Base-by-base conservation (phyloP, 2,888 invertebrate genomes). In the Nemoura dubitans region DNA sequence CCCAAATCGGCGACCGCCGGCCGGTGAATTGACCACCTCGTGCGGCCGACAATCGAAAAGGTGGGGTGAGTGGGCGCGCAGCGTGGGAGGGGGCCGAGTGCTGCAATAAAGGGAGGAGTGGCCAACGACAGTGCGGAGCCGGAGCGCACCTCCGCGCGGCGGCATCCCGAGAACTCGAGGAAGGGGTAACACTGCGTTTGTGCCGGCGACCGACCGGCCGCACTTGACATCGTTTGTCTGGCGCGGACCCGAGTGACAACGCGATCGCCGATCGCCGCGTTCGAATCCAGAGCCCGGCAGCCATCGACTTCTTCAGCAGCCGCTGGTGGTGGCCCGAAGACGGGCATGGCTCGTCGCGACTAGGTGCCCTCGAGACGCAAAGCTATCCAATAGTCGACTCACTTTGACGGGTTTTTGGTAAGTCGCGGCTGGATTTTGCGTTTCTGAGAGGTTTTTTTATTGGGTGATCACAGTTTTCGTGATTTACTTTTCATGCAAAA, bases 181-280 rank as follows among this genome's bases (percentile, higher is more conserved):
- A 81, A 81, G 81, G 81, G 81, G 81, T 81, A 81, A 81, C 28
- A 81, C 78, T 27, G 26, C 78, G 28, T 78, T 78, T 78, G 78
- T 78, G 78, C 36, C 36, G 36, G 78, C 78, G 27, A 14, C 5
- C 14, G 27, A 14, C 5, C 14, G 28, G 26, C 10, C 27, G 28
- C 28, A 28, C 78, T 78, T 10, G n/a, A 26, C 78, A 10, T 78
- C n/a, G 3, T 27, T 78, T 78, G 78, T 78, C 27, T 78, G 16
- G 16, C 59, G 21, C 14, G 6, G 59, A 14, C 14, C 59, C 3
- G 14, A 59, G 16, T 59, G 59, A 25, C 78, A 26, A 26, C 78
- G n/a, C n/a, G n/a, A n/a, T n/a, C n/a, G n/a, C n/a, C n/a, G n/a
- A n/a, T n/a, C n/a, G n/a, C n/a, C n/a, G n/a, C n/a, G n/a, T 59